Conservation (phyloP, 1,140 invertebrate species). For the Pectinophora gossypiella region DNA sequence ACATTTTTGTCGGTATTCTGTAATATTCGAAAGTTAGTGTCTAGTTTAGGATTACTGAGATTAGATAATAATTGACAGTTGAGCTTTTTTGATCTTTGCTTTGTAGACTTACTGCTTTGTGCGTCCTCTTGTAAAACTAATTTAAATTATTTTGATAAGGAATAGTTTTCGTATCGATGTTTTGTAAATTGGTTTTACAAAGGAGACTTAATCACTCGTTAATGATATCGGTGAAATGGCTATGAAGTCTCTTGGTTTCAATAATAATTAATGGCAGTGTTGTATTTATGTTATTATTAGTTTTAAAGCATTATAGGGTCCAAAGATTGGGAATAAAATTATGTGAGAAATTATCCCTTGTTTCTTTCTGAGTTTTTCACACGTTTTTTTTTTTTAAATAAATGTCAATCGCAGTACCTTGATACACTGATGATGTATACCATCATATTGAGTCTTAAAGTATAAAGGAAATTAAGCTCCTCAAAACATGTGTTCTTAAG, state of each 20-base stretch:
- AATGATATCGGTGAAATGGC: constrained; percentile 24
- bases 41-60: constrained; percentile 57
- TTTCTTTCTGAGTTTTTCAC: constrained; percentile 38
- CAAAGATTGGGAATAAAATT: constrained; percentile 77
- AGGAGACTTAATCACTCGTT: constrained; percentile 21
- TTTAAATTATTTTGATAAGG: constrained; percentile 17
- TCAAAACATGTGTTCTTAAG: not conserved
- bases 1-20: constrained; percentile 11
- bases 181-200: constrained; percentile 39
- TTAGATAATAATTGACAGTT: constrained; percentile 60
- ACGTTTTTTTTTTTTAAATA: no score
- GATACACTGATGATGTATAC: no score
- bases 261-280: constrained; percentile 58
- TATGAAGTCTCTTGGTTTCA: constrained; percentile 47
- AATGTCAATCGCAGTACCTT: no score
- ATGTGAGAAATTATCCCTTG: constrained; percentile 68
- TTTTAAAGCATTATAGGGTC: constrained; percentile 77
- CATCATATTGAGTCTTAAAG: no score
- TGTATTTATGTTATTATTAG: constrained; percentile 76
- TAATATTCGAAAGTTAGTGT: constrained; percentile 16
- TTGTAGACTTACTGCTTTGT: constrained; percentile 59
- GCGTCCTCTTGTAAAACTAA: constrained; percentile 53
- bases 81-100: constrained; percentile 62
- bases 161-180: constrained; percentile 24
- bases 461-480: not conserved